Conservation (phyloP, 1,140 invertebrate genomes). For the Drosophila nebulosa region DNA sequence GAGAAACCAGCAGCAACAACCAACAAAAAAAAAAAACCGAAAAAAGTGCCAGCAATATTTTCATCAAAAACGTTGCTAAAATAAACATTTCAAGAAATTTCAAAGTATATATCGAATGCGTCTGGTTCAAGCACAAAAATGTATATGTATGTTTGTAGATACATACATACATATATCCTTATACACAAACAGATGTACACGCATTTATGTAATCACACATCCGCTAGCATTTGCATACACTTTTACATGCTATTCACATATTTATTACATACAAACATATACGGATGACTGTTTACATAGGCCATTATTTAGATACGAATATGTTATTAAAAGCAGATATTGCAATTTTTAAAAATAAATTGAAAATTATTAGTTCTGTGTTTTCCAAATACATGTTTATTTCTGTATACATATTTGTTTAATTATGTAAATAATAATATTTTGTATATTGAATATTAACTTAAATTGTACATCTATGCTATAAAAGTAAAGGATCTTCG, state of each 20-base stretch:
- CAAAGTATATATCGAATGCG: background rate
- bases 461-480: no score
- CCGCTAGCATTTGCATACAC: background rate
- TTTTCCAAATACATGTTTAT: background rate
- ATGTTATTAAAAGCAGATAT: background rate
- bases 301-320: background rate
- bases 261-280: background rate
- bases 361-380: no score
- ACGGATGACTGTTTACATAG: background rate
- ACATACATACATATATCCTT: conserved; percentile 12
- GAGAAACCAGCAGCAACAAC: conserved; percentile 20
- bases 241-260: background rate
- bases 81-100: conserved; percentile 7
- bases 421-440: background rate
- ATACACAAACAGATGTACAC: background rate
- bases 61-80: conserved; percentile 17
- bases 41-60: conserved; percentile 41
- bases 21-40: background rate
- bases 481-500: no score
- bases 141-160: conserved; percentile 20
- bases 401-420: background rate
- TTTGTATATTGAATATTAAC: background rate
- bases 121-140: background rate
- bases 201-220: background rate
- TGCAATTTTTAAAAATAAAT: background rate